Evolutionary conservation across 2,888 invertebrate species (phyloP).

Genomic region (Ditula angustiorana): DNA sequence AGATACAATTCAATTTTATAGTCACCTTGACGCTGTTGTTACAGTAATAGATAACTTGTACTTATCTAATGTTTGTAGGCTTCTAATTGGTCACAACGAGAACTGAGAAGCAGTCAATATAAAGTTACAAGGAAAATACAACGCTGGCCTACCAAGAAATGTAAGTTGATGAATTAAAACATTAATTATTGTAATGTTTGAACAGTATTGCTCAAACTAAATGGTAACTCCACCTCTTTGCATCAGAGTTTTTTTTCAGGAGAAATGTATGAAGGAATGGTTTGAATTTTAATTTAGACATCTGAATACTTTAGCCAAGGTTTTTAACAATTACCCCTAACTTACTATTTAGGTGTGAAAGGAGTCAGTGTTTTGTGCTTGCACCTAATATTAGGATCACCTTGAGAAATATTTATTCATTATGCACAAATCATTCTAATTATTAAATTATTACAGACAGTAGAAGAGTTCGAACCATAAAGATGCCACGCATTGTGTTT

Average conservation of each 20-base stretch:
- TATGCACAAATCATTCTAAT: background rate
- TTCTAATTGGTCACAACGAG: slow-evolving; percentile 75
- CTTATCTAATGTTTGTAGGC: slow-evolving; percentile 56
- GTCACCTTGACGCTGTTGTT: background rate
- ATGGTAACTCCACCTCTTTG: too few species aligned
- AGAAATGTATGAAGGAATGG: too few species aligned
- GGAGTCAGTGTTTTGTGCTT: too few species aligned
- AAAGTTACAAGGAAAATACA: slow-evolving; percentile 82
- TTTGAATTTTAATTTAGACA: too few species aligned
- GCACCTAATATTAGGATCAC: too few species aligned
- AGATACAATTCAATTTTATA: background rate
- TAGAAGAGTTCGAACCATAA: slow-evolving; percentile 74
- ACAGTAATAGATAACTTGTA: slow-evolving; percentile 1
- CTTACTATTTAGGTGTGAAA: too few species aligned
- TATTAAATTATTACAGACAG: slow-evolving; percentile 59
- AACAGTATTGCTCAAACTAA: too few species aligned
- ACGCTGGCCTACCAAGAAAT: slow-evolving; percentile 76
- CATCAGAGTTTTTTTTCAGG: too few species aligned
- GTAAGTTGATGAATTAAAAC: slow-evolving; percentile 57
- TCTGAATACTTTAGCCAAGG: too few species aligned
- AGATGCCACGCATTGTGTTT: slow-evolving; percentile 81
- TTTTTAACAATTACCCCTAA: too few species aligned
- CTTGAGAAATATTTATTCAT: background rate
- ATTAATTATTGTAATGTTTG: too few species aligned
- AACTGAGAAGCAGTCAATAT: slow-evolving; percentile 78